These are phyloP conservation scores for Petrocephalus microphthalmus DNA, from an alignment of 2,113 vertebrate species.

Conservation along the genomic window DNA sequence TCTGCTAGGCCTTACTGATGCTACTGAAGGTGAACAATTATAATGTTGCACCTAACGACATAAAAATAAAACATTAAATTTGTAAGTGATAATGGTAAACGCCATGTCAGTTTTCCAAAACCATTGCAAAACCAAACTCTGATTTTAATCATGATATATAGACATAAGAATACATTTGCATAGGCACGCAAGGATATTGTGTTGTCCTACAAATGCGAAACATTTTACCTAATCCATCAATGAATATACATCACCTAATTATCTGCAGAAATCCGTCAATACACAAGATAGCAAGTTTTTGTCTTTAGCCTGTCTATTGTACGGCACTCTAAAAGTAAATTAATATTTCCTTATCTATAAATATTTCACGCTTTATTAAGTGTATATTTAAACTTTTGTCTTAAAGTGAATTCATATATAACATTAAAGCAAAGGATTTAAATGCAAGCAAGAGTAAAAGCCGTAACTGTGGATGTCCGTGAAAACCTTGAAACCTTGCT, in stretches of 20 bases:
- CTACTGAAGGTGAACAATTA: neutral
- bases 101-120: neutral
- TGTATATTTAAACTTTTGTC: neutral
- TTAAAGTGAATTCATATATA: neutral
- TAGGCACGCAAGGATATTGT: neutral
- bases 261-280: neutral
- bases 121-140: neutral
- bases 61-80: neutral
- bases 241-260: neutral
- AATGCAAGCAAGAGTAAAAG: neutral
- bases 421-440: neutral
- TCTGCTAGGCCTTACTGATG: neutral
- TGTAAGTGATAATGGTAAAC: neutral
- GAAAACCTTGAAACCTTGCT: neutral
- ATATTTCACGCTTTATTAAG: neutral
- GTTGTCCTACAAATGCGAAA: neutral
- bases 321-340: neutral
- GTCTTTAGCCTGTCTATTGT: neutral
- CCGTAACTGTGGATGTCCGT: neutral
- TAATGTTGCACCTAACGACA: neutral
- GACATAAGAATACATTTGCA: neutral
- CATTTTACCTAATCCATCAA: neutral
- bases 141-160: neutral
- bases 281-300: neutral
- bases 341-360: neutral